Evolutionary conservation across 2,797 vertebrate species (phyloP).

Genomic region (Acrocephalus scirpaceus): DNA sequence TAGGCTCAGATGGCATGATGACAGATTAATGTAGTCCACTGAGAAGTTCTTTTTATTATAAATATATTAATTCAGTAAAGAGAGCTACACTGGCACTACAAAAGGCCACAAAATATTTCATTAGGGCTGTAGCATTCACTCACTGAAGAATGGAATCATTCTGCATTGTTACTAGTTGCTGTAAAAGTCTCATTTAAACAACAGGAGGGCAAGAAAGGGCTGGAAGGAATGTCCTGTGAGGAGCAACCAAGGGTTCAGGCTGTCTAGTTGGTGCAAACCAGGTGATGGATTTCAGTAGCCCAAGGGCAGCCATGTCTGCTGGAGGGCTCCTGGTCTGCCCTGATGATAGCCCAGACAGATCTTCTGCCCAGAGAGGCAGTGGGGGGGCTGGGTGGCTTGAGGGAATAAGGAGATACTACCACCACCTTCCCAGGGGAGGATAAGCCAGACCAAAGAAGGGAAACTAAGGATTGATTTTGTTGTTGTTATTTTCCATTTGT

Average conservation of each 20-base stretch:
- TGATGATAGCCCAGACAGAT: neutral
- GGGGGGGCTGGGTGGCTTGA: rapidly evolving
- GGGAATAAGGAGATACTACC: rapidly evolving
- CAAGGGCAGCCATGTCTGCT: neutral
- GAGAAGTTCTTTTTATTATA: neutral
- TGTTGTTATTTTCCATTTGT: neutral
- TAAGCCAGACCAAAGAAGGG: neutral
- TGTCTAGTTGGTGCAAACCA: neutral
- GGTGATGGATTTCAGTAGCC: neutral
- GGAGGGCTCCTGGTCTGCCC: neutral
- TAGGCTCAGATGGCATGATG: rapidly evolving
- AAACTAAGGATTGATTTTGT: neutral
- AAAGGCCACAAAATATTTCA: neutral
- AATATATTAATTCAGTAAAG: neutral
- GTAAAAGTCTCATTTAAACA: neutral
- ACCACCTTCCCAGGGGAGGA: neutral
- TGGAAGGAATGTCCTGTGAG: neutral
- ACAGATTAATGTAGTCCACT: neutral
- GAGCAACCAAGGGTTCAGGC: neutral
- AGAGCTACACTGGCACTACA: neutral
- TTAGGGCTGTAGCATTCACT: neutral
- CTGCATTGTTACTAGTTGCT: neutral
- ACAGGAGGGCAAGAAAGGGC: neutral
- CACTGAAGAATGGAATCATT: neutral
- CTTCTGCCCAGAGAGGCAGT: neutral